These are phyloP conservation scores for Lepus timidus DNA, from an alignment of 2,113 vertebrate genomes.

Conservation along the genomic window DNA sequence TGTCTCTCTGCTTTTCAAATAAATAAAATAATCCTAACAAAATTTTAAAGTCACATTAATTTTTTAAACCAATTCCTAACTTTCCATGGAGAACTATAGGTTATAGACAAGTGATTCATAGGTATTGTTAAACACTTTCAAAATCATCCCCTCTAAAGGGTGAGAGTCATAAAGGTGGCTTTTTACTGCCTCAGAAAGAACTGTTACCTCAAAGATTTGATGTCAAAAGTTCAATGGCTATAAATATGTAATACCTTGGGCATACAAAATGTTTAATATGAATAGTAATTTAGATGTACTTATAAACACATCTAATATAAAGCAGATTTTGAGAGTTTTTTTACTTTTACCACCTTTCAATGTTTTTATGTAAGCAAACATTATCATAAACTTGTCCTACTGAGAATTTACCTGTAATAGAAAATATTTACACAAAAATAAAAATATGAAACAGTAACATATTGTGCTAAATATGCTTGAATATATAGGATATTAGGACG, in stretches of 20 bases:
- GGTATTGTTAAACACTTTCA: background rate
- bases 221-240: background rate
- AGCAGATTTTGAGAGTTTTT: background rate
- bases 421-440: background rate
- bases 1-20: too few species aligned
- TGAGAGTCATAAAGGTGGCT: background rate
- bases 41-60: background rate
- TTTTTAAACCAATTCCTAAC: background rate
- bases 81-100: background rate
- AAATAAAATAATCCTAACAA: too few species aligned
- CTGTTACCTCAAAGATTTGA: background rate
- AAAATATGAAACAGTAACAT: background rate
- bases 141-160: background rate
- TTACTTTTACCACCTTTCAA: background rate
- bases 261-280: background rate
- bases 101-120: background rate
- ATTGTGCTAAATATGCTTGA: background rate
- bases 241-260: background rate
- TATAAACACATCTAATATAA: background rate
- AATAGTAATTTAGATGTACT: background rate
- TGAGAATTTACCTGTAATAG: background rate
- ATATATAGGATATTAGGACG: background rate
- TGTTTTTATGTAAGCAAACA: background rate
- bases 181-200: background rate
- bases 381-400: background rate